Conservation (phyloP, 2,113 vertebrate species). For the Scatophagus argus region DNA sequence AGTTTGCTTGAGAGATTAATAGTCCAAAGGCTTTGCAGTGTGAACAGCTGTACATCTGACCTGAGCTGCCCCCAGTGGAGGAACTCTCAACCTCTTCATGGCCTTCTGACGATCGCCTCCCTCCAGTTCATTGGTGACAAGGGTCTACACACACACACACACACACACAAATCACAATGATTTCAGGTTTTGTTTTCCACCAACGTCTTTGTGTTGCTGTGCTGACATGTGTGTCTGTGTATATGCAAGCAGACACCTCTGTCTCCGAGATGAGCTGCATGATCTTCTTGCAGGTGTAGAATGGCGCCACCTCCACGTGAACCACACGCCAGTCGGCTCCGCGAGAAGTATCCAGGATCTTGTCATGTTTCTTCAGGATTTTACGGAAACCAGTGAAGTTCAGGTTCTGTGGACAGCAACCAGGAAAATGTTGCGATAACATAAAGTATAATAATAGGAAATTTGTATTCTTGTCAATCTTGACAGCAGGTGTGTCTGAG, state of each 20-base stretch:
- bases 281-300: constrained; percentile 99
- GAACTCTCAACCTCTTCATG: constrained; percentile 98
- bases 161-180: background rate
- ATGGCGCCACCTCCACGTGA: constrained; percentile 97
- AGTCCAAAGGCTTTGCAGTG: no score
- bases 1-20: background rate
- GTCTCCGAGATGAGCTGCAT: constrained; percentile 98
- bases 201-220: background rate
- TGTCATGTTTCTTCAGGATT: constrained; percentile 99
- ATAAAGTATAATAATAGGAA: no score
- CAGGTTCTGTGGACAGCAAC: constrained; percentile 88
- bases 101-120: constrained; percentile 97
- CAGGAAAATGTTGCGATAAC: background rate
- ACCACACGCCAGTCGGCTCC: constrained; percentile 97
- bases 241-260: constrained; percentile 84
- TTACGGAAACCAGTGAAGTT: constrained; percentile 99
- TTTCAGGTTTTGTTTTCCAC: background rate
- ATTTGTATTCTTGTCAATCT: background rate
- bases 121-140: constrained; percentile 97
- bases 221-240: constrained; percentile 1
- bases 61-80: constrained; percentile 98
- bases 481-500: background rate
- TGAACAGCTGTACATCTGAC: constrained; percentile 76
- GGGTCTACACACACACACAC: constrained; percentile 81
- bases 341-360: constrained; percentile 95